Percentiles rank a stretch among this genome's conserved stretches.
Conservation (phyloP, 2,888 invertebrate species). For the Choristoneura rosaceana region DNA sequence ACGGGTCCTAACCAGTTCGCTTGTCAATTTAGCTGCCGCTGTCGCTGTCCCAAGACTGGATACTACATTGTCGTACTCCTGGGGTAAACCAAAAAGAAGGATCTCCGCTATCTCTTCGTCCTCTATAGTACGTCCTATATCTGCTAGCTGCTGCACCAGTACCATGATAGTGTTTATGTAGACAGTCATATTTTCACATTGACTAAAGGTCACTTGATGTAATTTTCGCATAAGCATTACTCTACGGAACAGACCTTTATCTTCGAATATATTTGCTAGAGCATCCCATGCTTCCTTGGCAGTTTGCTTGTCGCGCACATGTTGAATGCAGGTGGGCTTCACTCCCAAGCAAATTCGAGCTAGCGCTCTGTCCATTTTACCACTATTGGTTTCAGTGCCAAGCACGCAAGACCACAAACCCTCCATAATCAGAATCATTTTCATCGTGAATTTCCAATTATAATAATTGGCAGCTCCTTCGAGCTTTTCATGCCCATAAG, state of each 20-base stretch:
- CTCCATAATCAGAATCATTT: slow-evolving; percentile 17
- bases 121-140: neutral
- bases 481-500: neutral
- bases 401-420: slow-evolving; percentile 13
- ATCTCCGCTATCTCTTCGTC: neutral
- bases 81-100: neutral
- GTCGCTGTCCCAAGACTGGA: neutral
- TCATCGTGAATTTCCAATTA: slow-evolving; percentile 20
- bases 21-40: neutral
- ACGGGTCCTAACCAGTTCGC: neutral
- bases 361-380: neutral
- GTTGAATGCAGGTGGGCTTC: neutral
- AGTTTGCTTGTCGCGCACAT: neutral
- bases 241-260: neutral
- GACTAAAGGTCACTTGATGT: neutral
- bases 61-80: neutral
- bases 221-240: neutral
- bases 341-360: neutral
- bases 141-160: neutral
- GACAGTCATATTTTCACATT: neutral
- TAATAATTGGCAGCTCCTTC: neutral
- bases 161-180: neutral
- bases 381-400: neutral
- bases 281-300: slow-evolving; percentile 11
- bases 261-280: neutral